A percentile compares a stretch with the other conserved stretches of the same genome.
phyloP scores from a whole-genome alignment of 2,113 vertebrate species.

The Ceratotherium simum region DNA sequence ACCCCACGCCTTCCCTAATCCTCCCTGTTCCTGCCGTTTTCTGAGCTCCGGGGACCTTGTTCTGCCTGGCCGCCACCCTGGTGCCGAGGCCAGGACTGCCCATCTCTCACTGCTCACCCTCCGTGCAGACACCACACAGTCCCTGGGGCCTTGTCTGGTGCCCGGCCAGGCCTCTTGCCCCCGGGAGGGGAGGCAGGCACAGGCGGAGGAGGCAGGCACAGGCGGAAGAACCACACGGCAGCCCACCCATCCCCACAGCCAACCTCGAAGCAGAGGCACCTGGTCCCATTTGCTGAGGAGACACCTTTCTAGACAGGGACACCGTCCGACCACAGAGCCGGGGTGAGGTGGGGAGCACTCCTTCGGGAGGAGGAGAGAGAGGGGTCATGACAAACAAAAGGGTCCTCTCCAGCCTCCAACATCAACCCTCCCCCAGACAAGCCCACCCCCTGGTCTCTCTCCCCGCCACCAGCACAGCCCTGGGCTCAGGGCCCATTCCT shows the following conservation, averaged over 20 bases:
- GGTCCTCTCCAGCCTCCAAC: neutral
- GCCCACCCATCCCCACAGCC: neutral
- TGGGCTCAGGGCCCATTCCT: neutral
- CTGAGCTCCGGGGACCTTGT: neutral
- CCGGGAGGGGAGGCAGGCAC: neutral
- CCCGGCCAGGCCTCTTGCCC: neutral
- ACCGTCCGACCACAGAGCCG: neutral
- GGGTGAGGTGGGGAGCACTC: neutral
- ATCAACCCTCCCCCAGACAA: neutral
- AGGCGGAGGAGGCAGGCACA: neutral
- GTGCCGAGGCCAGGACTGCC: neutral
- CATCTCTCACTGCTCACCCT: neutral
- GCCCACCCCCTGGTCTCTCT: neutral
- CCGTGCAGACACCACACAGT: accelerated
- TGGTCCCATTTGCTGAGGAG: neutral
- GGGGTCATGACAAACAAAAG: neutral
- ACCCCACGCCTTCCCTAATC: neutral
- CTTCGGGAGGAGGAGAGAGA: neutral
- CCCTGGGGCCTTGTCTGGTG: neutral
- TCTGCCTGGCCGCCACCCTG: neutral
- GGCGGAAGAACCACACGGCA: accelerated
- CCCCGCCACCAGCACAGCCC: neutral
- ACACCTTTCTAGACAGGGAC: neutral
- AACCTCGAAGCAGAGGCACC: neutral
- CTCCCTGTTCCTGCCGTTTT: neutral